Base-by-base conservation (phyloP, 2,888 invertebrate genomes). In the Lacanobia oleracea region DNA sequence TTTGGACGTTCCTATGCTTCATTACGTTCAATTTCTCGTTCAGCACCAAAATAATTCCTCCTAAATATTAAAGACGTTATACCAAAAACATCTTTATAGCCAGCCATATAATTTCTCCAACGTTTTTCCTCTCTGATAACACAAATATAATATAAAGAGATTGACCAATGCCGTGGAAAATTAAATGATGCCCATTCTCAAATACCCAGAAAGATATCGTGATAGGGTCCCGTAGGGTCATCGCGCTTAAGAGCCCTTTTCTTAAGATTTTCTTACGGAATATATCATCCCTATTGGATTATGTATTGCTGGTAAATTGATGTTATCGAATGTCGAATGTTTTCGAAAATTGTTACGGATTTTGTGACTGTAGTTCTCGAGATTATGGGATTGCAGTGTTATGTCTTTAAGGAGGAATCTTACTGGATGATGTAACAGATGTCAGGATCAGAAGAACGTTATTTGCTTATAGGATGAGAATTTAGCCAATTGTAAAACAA, bases 151-250 rank as follows among this genome's bases (percentile, higher is more conserved):
- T 75, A 78, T 86, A 84, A 86, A 84, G 70, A 81, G 83, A 86
- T 86, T 86, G 89, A 75, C 75, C 88, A 88, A 86, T 85, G 84
- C 77, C 68, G 79, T 86, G 89, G 90, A 90, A 91, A 89, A 89
- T 89, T 87, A 87, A 88, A 90, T 80, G 85, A 83, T 84, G 85
- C 82, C 84, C 84, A 86, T 80, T 82, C 77, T 80, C 85, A 80
- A 85, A 88, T 82, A 79, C 75, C 75, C 77, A 85, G 87, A 88
- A 88, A 88, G 88, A 88, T 88, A 72, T 77, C 74, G 67, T 59
- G 86, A 87, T 87, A 83, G 77, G 82, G 60, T 71, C 65, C 68
- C 67, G 54, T 71, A 63, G 67, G 87, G 84, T 79, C 83, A 79
- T 85, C 86, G 70, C 73, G 73, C 62, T 75, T 76, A 84, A 81